Conservation (phyloP, 2,113 vertebrate species). For the Cinclus cinclus region DNA sequence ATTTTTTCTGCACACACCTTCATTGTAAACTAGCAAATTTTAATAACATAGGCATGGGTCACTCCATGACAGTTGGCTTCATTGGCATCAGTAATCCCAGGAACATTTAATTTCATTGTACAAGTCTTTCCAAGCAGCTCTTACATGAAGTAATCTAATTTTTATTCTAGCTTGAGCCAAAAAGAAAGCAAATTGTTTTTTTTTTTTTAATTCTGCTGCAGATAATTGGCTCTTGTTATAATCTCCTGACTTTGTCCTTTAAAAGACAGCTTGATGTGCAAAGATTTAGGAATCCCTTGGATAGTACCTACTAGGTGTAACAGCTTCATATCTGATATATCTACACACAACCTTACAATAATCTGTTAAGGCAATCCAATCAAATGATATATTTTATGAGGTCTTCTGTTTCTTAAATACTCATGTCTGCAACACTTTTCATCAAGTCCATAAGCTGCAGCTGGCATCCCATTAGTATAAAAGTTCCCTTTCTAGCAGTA, state of each 20-base stretch:
- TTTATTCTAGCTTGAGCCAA: background rate
- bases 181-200: background rate
- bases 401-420: background rate
- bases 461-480: background rate
- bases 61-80: background rate
- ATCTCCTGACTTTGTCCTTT: background rate
- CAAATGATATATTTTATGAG: background rate
- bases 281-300: background rate
- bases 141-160: conserved; percentile 25
- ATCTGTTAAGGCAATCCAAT: background rate
- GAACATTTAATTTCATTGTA: conserved; percentile 36
- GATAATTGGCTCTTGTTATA: background rate
- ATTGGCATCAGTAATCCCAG: background rate
- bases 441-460: background rate
- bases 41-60: background rate
- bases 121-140: background rate
- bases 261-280: background rate
- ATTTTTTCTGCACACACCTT: background rate
- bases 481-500: background rate
- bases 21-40: background rate
- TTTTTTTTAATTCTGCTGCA: conserved; percentile 1
- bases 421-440: background rate
- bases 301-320: background rate
- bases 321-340: background rate
- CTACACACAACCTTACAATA: background rate